Evolutionary conservation across 2,797 vertebrate genomes (phyloP).

Genomic region (Champsocephalus gunnari): DNA sequence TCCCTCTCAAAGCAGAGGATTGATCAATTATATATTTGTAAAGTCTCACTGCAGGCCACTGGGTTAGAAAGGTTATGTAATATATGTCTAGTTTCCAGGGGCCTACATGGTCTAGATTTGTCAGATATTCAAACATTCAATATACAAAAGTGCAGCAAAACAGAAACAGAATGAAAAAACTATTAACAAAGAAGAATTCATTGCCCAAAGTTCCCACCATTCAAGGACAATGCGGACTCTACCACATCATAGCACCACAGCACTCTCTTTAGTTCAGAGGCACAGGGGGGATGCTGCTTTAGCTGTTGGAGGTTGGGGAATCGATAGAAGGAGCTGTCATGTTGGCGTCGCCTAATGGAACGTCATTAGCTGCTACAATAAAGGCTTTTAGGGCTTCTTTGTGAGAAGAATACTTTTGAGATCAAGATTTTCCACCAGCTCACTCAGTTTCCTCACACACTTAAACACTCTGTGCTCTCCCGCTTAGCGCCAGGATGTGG

Average conservation of each 20-base stretch:
- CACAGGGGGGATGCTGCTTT: constrained; percentile 13
- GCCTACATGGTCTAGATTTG: background rate
- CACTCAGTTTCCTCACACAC: background rate
- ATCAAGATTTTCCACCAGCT: constrained; percentile 8
- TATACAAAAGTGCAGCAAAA: constrained; percentile 22
- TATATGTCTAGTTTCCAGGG: background rate
- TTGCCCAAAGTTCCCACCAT: constrained; percentile 21
- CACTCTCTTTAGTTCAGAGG: constrained; percentile 26
- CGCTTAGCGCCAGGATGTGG: background rate
- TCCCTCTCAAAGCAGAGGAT: too few species aligned
- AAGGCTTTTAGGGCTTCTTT: constrained; percentile 38
- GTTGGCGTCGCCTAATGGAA: constrained; percentile 22
- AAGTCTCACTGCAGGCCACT: background rate
- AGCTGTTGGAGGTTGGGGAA: constrained; percentile 25
- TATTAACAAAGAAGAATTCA: constrained; percentile 28
- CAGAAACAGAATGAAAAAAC: constrained; percentile 30
- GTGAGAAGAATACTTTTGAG: constrained; percentile 36
- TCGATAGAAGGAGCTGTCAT: constrained; percentile 43
- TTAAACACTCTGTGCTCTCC: constrained; percentile 1
- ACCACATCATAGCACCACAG: constrained; percentile 41
- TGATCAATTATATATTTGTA: background rate
- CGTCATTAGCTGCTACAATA: constrained; percentile 43
- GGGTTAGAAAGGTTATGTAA: background rate
- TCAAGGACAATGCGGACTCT: constrained; percentile 52
- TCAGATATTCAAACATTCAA: background rate